Conservation (phyloP, 2,888 invertebrate genomes). For the Ischnus inquisitorius region DNA sequence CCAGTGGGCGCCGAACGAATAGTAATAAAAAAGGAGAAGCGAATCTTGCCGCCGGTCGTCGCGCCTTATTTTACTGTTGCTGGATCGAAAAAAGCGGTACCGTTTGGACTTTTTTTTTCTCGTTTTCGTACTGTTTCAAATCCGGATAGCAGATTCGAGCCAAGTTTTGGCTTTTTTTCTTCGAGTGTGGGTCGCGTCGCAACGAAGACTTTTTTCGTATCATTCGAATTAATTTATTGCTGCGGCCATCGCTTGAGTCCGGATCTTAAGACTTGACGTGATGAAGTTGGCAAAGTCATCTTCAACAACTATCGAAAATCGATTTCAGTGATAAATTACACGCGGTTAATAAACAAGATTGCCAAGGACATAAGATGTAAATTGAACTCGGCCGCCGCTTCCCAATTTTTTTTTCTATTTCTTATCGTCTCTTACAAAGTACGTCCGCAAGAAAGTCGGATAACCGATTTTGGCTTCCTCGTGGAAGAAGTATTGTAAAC, state of each 20-base stretch:
- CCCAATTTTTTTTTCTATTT: no score
- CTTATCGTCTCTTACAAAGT: no score
- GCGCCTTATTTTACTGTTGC: neutral
- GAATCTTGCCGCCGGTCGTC: neutral
- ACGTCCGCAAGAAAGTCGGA: no score
- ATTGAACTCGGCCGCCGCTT: no score
- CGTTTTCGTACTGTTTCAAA: neutral
- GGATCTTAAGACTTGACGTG: neutral
- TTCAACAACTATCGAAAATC: neutral
- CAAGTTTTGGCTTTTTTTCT: neutral
- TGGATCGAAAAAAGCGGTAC: neutral
- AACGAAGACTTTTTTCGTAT: neutral
- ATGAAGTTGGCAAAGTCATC: neutral
- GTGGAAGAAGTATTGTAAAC: no score
- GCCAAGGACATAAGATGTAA: no score
- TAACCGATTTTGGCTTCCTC: no score
- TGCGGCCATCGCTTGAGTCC: neutral
- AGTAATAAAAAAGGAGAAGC: neutral
- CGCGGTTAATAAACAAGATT: neutral
- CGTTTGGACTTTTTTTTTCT: neutral
- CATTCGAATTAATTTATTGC: slow-evolving; percentile 14
- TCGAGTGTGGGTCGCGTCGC: neutral
- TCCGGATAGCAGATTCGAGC: neutral
- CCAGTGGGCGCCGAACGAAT: neutral
- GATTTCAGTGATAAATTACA: neutral